Conservation (phyloP, 2,113 vertebrate species). For the Ageneiosus marmoratus region DNA sequence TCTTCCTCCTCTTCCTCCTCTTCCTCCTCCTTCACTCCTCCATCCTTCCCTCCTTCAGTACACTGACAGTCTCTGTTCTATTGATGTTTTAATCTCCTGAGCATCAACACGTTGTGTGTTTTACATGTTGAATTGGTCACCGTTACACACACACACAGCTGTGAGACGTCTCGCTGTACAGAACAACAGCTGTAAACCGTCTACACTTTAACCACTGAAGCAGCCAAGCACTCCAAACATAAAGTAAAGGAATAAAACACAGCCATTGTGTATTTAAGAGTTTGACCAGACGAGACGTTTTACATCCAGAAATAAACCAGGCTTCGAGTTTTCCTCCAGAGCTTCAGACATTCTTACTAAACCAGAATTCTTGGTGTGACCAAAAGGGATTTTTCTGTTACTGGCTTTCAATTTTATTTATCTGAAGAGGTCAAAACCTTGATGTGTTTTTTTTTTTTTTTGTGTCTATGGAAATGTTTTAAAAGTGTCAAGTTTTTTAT, state of each 20-base stretch:
- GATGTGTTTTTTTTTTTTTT: background rate
- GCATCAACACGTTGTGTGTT: background rate
- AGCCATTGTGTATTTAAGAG: background rate
- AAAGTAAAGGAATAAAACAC: background rate
- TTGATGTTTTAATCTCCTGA: background rate
- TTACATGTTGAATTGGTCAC: too few species aligned
- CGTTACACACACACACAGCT: background rate
- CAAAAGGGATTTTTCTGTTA: background rate
- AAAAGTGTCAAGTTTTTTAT: slow-evolving; percentile 59
- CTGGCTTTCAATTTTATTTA: slow-evolving; percentile 60
- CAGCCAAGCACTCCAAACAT: background rate
- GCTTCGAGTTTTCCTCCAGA: background rate
- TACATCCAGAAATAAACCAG: slow-evolving; percentile 2
- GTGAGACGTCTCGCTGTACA: background rate
- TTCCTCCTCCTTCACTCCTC: slow-evolving; percentile 21
- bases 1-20: slow-evolving; percentile 16
- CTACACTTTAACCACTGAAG: slow-evolving; percentile 24
- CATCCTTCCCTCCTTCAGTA: background rate
- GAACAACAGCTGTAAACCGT: background rate
- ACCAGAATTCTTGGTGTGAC: background rate
- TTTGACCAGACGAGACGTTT: background rate
- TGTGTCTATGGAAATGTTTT: slow-evolving; percentile 44
- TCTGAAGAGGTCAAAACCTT: slow-evolving; percentile 37
- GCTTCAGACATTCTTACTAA: background rate
- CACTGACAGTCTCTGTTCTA: slow-evolving; percentile 1